Percentiles rank a stretch among this genome's conserved stretches.
phyloP scores from a whole-genome alignment of 2,797 vertebrate genomes.

The Molossus molossus region DNA sequence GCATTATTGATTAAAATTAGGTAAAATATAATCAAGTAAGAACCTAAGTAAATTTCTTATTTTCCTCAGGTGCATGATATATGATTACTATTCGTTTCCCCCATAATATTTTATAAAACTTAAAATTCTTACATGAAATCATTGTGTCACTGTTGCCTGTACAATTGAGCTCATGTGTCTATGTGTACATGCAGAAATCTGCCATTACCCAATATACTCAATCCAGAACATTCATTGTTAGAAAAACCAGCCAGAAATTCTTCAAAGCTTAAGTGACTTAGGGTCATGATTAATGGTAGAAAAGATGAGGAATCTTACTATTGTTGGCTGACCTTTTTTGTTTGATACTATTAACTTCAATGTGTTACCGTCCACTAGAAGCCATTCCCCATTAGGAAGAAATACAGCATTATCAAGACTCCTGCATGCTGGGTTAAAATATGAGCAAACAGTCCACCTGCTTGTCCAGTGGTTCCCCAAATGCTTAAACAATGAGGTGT shows the following conservation, averaged over 20 bases:
- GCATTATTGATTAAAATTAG: background rate
- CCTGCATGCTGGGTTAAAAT: background rate
- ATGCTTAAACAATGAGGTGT: background rate
- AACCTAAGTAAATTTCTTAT: background rate
- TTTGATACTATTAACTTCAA: background rate
- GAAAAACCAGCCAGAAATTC: background rate
- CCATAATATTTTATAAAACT: slow-evolving; percentile 14
- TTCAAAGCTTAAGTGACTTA: background rate
- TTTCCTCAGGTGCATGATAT: background rate
- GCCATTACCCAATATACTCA: background rate
- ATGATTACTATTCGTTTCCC: background rate
- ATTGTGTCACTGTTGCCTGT: background rate
- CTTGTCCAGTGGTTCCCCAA: background rate
- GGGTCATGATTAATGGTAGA: background rate
- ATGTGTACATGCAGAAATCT: background rate
- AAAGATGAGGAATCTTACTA: background rate
- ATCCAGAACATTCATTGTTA: background rate
- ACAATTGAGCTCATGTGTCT: background rate
- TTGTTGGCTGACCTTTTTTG: background rate
- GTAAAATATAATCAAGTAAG: background rate
- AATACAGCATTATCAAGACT: background rate
- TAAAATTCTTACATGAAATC: background rate
- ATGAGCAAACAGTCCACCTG: background rate
- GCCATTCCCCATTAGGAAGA: background rate
- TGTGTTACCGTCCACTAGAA: background rate